phyloP scores from a whole-genome alignment of 2,797 vertebrate species.

The Pachyuromys duprasi region DNA sequence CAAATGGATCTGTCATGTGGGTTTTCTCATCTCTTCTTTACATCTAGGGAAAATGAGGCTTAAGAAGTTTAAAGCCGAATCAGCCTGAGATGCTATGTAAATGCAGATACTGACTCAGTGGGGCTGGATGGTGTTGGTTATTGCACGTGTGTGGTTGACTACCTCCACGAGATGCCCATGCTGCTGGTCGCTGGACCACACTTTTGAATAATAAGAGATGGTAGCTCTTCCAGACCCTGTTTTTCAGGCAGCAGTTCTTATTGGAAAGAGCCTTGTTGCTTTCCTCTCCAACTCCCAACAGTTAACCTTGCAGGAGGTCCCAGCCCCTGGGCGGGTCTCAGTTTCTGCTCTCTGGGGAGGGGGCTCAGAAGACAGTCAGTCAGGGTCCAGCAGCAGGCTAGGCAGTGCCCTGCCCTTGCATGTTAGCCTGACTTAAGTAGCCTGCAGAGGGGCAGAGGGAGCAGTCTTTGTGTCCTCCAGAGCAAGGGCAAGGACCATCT shows the following conservation, averaged over 20 bases:
- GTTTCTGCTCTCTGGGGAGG: not conserved
- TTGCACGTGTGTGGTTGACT: not conserved
- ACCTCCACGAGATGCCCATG: not conserved
- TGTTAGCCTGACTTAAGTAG: not conserved
- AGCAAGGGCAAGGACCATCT: slow-evolving; percentile 42
- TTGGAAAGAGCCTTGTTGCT: not conserved
- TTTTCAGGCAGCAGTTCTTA: not conserved
- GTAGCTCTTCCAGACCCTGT: too few relatives aligned
- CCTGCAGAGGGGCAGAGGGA: not conserved
- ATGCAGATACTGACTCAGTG: not conserved
- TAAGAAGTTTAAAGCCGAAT: not conserved
- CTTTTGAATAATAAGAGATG: not conserved
- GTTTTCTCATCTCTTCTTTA: not conserved
- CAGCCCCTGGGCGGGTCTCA: not conserved
- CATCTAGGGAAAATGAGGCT: not conserved
- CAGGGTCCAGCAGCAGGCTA: not conserved
- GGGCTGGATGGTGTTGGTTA: not conserved
- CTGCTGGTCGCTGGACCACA: not conserved
- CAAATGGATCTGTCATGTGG: not conserved
- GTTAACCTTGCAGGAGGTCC: not conserved
- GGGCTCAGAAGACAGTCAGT: not conserved
- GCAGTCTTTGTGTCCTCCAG: not conserved
- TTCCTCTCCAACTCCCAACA: not conserved
- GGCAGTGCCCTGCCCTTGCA: not conserved
- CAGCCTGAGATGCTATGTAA: not conserved